These are phyloP conservation scores for Prosopocoilus inquinatus DNA, from an alignment of 2,888 invertebrate species.

Conservation along the genomic window DNA sequence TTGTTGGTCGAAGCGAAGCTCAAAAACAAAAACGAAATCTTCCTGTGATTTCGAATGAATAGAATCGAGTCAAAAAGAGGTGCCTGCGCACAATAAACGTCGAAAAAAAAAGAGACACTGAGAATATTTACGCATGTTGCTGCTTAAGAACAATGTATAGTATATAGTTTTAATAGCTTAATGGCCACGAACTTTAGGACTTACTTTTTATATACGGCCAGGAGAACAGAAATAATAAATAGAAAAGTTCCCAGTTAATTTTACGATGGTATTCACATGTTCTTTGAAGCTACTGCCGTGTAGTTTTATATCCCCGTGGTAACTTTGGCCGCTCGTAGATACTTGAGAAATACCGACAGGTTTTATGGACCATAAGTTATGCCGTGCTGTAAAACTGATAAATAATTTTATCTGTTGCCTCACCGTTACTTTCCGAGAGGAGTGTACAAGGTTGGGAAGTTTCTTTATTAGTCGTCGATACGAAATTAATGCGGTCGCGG, in stretches of 20 bases:
- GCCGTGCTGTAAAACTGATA: slow-evolving; percentile 5
- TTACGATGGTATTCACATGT: slow-evolving; percentile 7
- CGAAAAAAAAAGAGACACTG: too few relatives aligned
- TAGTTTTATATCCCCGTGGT: slow-evolving; percentile 5
- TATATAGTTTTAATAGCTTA: too few relatives aligned
- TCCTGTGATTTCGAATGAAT: too few relatives aligned
- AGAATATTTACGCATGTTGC: too few relatives aligned
- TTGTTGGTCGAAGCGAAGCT: too few relatives aligned
- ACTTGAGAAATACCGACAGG: slow-evolving; percentile 7
- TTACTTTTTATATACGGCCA: too few relatives aligned
- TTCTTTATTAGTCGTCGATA: neutral
- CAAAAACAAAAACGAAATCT: too few relatives aligned
- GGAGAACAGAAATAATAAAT: neutral
- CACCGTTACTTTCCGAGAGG: slow-evolving; percentile 3
- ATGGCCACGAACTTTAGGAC: too few relatives aligned
- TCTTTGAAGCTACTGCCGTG: slow-evolving; percentile 8
- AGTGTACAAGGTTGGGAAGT: neutral
- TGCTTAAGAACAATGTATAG: too few relatives aligned
- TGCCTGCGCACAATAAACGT: too few relatives aligned
- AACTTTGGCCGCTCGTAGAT: neutral
- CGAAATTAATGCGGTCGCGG: neutral
- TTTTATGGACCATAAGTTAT: slow-evolving; percentile 11
- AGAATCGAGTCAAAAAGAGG: too few relatives aligned
- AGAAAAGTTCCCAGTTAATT: slow-evolving; percentile 2
- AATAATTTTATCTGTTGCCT: slow-evolving; percentile 8